Conservation (phyloP, 2,888 invertebrate species). For the Hylaea fasciaria region DNA sequence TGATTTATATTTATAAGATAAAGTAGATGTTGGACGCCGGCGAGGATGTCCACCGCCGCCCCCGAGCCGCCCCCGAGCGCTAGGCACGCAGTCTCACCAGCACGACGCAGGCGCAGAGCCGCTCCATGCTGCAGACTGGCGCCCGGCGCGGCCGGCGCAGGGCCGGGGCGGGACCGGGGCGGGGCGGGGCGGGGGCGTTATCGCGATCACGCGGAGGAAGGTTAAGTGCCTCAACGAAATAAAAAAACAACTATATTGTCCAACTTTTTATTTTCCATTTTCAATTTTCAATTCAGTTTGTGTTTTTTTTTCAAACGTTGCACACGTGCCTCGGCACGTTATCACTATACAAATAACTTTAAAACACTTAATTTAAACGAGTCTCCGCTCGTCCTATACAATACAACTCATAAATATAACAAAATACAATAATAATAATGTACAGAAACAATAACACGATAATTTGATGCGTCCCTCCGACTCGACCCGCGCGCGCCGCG, state of each 20-base stretch:
- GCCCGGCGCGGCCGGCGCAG: neutral
- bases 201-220: neutral
- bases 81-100: too few species aligned
- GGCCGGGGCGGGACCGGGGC: neutral
- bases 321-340: slow-evolving; percentile 41
- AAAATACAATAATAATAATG: slow-evolving; percentile 71
- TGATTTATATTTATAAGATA: too few species aligned
- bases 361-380: slow-evolving; percentile 64
- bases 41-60: too few species aligned
- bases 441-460: slow-evolving; percentile 72
- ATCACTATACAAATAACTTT: slow-evolving; percentile 56
- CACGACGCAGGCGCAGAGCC: neutral
- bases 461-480: slow-evolving; percentile 46
- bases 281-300: slow-evolving; percentile 56
- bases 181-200: neutral
- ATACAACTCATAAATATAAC: slow-evolving; percentile 77
- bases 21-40: too few species aligned
- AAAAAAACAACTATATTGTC: slow-evolving; percentile 68
- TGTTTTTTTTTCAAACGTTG: slow-evolving; percentile 49
- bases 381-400: slow-evolving; percentile 43
- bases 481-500: slow-evolving; percentile 1
- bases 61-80: too few species aligned
- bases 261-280: slow-evolving; percentile 75
- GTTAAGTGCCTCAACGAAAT: slow-evolving; percentile 31
- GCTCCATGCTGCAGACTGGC: neutral